These are phyloP conservation scores for Peromyscus californicus DNA, from an alignment of 2,113 vertebrate genomes.

Conservation along the genomic window DNA sequence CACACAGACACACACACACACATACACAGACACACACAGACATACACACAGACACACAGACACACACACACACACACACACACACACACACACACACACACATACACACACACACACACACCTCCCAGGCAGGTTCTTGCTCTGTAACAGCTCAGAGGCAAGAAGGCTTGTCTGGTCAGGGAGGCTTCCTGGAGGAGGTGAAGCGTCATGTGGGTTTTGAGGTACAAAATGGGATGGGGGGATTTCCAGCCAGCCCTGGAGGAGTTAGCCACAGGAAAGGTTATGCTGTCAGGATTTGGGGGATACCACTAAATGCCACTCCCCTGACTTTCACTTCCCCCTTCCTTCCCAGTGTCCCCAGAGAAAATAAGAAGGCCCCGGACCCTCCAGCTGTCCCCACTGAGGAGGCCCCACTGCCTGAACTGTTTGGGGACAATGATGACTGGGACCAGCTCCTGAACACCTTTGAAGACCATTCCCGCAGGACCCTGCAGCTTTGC, in stretches of 20 bases:
- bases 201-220: background rate
- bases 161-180: background rate
- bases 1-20: background rate
- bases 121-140: background rate
- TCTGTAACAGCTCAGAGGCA: background rate
- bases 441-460: conserved; percentile 72
- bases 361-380: background rate
- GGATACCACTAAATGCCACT: background rate
- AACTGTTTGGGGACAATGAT: conserved; percentile 66
- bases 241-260: background rate
- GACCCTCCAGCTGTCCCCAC: background rate
- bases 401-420: conserved; percentile 55
- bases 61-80: rapidly evolving
- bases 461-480: background rate
- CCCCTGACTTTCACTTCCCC: background rate
- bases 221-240: background rate
- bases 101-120: too few relatives aligned
- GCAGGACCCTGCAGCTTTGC: conserved; percentile 29
- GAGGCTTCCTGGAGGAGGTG: conserved; percentile 38
- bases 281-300: rapidly evolving
- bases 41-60: background rate
- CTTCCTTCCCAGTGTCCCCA: conserved; percentile 10
- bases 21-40: background rate
- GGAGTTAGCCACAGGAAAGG: background rate
- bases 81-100: rapidly evolving